Evolutionary conservation across 2,113 vertebrate genomes (phyloP).

Genomic region (Gambusia affinis): DNA sequence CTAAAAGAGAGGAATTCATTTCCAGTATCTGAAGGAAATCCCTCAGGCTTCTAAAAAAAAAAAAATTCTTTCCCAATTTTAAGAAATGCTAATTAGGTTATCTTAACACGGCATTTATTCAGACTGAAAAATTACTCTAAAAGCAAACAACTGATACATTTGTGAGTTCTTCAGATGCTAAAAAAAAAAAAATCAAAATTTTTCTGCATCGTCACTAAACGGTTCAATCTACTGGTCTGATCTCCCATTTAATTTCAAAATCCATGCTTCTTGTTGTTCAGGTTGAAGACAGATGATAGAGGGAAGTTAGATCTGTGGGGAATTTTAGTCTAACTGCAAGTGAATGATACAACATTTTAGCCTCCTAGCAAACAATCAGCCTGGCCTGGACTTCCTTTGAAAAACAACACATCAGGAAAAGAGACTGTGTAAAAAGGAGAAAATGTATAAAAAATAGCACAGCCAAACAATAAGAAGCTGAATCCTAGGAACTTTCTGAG

Average conservation of each 20-base stretch:
- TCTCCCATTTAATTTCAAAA: not conserved
- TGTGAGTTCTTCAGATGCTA: not conserved
- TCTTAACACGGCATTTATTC: not conserved
- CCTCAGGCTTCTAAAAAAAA: too few species aligned
- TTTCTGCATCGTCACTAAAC: not conserved
- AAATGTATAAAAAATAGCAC: not conserved
- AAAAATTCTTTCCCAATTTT: too few species aligned
- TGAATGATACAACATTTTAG: not conserved
- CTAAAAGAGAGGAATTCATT: too few species aligned
- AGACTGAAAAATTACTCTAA: not conserved
- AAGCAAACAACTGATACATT: not conserved
- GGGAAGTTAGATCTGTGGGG: not conserved
- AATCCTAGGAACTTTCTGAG: not conserved
- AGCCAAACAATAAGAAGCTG: not conserved
- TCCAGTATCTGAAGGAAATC: too few species aligned
- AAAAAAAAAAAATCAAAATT: not conserved
- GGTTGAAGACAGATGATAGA: not conserved
- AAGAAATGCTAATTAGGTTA: not conserved
- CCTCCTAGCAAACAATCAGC: not conserved
- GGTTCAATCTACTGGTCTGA: not conserved
- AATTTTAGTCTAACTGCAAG: not conserved
- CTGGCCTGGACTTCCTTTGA: not conserved
- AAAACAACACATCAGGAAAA: not conserved
- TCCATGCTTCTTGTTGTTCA: not conserved
- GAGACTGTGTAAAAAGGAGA: not conserved